phyloP scores from a whole-genome alignment of 1,140 invertebrate genomes.

The Cardiocondyla obscurior region DNA sequence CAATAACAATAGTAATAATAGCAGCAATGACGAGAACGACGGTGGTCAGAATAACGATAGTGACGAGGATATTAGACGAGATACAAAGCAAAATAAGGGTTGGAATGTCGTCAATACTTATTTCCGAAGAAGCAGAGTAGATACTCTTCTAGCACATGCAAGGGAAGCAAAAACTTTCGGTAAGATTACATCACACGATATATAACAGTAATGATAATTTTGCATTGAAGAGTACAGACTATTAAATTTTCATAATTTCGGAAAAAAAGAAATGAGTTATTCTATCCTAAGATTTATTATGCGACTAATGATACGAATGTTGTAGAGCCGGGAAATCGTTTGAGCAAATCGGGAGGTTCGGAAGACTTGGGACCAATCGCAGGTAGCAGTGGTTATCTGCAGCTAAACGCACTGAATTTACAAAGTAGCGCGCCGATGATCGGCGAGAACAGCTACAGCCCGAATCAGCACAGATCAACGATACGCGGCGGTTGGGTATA shows the following conservation, averaged over 20 bases:
- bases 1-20: constrained; percentile 77
- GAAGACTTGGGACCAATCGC: constrained; percentile 70
- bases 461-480: neutral
- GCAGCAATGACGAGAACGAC: constrained; percentile 66
- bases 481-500: constrained; percentile 20
- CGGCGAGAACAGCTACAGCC: constrained; percentile 46
- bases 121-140: constrained; percentile 80
- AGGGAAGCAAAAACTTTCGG: constrained; percentile 79
- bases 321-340: constrained; percentile 74
- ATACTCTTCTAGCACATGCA: constrained; percentile 78
- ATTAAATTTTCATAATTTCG: no score
- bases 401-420: constrained; percentile 76
- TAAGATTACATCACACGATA: constrained; percentile 55
- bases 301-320: neutral
- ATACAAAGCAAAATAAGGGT: constrained; percentile 34
- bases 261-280: neutral
- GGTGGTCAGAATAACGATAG: constrained; percentile 37
- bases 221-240: neutral
- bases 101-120: constrained; percentile 78
- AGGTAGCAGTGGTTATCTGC: constrained; percentile 63
- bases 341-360: constrained; percentile 80
- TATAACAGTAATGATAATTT: no score
- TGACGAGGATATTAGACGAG: constrained; percentile 46
- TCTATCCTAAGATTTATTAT: no score
- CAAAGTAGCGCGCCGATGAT: constrained; percentile 71